A percentile compares a stretch with the other conserved stretches of the same genome.
These are phyloP conservation scores for Pseudoatta argentina DNA, from an alignment of 1,140 invertebrate species.

Conservation along the genomic window DNA sequence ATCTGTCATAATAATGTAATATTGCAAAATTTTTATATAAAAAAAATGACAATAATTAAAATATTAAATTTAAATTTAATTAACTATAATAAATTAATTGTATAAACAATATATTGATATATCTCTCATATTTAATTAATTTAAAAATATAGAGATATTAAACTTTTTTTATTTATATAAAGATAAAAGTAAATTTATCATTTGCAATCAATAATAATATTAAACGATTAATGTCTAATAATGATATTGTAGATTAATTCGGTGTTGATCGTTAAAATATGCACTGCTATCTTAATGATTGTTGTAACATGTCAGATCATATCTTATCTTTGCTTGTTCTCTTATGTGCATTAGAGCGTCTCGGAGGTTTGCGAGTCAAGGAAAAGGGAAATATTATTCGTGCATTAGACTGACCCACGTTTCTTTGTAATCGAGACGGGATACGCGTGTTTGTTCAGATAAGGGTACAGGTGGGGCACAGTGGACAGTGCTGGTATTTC, in stretches of 20 bases:
- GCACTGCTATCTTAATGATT: slow-evolving; percentile 55
- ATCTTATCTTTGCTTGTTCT: slow-evolving; percentile 57
- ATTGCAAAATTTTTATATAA: neutral
- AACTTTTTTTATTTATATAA: too few relatives aligned
- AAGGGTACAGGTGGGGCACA: slow-evolving; percentile 82
- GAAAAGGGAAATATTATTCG: slow-evolving; percentile 71
- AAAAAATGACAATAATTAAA: neutral
- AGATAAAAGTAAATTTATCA: neutral
- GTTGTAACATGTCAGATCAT: slow-evolving; percentile 34
- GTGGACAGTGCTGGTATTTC: slow-evolving; percentile 84
- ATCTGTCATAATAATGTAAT: slow-evolving; percentile 16
- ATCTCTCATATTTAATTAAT: neutral
- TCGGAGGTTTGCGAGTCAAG: slow-evolving; percentile 54
- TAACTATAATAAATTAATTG: neutral
- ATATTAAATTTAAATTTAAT: neutral
- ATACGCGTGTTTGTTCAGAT: slow-evolving; percentile 84
- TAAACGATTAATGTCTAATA: neutral
- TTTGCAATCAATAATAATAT: neutral
- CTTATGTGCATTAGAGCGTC: slow-evolving; percentile 37
- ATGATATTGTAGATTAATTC: slow-evolving; percentile 19
- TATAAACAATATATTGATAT: neutral
- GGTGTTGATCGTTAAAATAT: slow-evolving; percentile 23
- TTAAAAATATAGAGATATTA: neutral
- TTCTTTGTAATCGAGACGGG: slow-evolving; percentile 77
- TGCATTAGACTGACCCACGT: slow-evolving; percentile 72